Evolutionary conservation across 2,113 vertebrate genomes (phyloP), one percentile per base, ranked within the genome.

Genomic region (Proterorhinus semilunaris): DNA sequence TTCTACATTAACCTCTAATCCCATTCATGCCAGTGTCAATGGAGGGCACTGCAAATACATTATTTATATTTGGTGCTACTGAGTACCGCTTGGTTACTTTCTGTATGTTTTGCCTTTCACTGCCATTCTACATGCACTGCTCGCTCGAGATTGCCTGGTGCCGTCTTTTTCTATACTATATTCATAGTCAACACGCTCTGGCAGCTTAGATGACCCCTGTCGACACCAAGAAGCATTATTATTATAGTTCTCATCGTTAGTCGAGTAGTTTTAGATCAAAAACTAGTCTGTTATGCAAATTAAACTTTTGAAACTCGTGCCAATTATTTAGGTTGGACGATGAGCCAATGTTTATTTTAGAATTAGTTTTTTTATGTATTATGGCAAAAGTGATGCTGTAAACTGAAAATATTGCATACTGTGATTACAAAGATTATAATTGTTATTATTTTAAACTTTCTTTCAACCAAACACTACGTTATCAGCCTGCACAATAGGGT

Each of bases 31-130:
- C 53, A 27, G 3, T 16, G 27, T 55, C 5, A 55, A 55, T 10
- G 5, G 53, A 55, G 17, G 17, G 10, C 17, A 27, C 53, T 55
- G 17, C 17, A 27, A 21, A 3, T 42, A 11, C 21, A 6, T 16
- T 44, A 63, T 52, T 49, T 63, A 47, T 51, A 65, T 51, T 61
- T 48, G 83, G 80, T 90, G 87, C 87, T 88, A 87, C 84, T 87
- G 83, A 88, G 78, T 52, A 81, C 68, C 42, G 53, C 15, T 66
- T 72, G 57, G 63, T 61, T 76, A 74, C 69, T 70, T 74, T 72
- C 59, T 52, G 68, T 21, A 1, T 58, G 50, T 16, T 73, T 71
- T 63, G 52, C 61, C 61, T 73, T 69, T 63, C 65, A 70, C 54
- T 67, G 57, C 73, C 53, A 46, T 58, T 62, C 54, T 70, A 62